Percentiles rank a stretch among this genome's conserved stretches.
Evolutionary conservation across 1,140 invertebrate genomes (phyloP).

Genomic region (Aphidius ervi): DNA sequence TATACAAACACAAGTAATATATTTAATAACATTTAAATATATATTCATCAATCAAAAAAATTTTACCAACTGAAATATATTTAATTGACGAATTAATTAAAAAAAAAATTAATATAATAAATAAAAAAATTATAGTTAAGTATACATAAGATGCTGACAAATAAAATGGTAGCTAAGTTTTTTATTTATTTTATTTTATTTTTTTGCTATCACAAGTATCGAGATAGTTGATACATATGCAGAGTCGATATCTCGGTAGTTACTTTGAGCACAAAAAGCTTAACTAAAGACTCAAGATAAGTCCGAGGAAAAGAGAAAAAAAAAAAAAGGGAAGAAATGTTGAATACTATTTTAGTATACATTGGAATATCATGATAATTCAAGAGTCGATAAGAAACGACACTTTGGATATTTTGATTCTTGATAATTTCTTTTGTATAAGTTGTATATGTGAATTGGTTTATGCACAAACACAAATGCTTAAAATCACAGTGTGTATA

Average conservation of each 20-base stretch:
- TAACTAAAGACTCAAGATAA: conserved; percentile 43
- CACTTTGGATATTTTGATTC: conserved; percentile 6
- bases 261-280: conserved; percentile 44
- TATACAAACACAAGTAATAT: background rate
- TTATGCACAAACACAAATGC: conserved; percentile 30
- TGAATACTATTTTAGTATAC: conserved; percentile 8
- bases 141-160: background rate
- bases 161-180: background rate
- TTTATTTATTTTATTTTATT: conserved; percentile 14
- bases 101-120: background rate
- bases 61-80: no score
- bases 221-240: conserved; percentile 42
- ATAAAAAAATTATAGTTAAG: no score
- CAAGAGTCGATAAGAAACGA: conserved; percentile 11
- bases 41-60: background rate
- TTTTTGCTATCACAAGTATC: background rate
- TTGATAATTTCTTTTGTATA: background rate
- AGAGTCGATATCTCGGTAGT: conserved; percentile 49
- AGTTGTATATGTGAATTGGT: background rate
- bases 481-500: background rate
- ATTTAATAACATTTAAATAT: conserved; percentile 3
- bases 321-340: background rate
- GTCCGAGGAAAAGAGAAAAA: conserved; percentile 24
- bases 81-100: background rate
- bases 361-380: conserved; percentile 18